Evolutionary conservation across 2,888 invertebrate species (phyloP).

Genomic region (Scaptomyza caliginosa): DNA sequence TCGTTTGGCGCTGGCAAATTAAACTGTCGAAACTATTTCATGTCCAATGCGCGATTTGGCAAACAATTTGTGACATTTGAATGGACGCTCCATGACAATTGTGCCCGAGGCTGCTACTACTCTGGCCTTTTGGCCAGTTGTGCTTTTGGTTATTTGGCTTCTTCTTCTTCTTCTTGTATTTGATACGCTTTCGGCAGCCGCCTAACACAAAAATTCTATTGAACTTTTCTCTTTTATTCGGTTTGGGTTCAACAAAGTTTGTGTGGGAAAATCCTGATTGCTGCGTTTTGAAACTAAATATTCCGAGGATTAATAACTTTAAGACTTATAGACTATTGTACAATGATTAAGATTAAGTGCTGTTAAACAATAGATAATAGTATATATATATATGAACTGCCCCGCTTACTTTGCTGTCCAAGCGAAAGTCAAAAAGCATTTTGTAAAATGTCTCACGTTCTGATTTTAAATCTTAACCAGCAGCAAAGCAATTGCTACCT

Average conservation of each 20-base stretch:
- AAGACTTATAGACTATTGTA: too few relatives aligned
- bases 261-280: constrained; percentile 56
- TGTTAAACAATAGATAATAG: constrained; percentile 51
- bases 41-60: constrained; percentile 80
- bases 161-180: constrained; percentile 21
- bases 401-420: constrained; percentile 14
- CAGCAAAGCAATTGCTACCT: constrained; percentile 76
- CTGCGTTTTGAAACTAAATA: too few relatives aligned
- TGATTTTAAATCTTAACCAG: constrained; percentile 77
- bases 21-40: constrained; percentile 83
- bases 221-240: constrained; percentile 35
- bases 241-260: constrained; percentile 29
- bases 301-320: too few relatives aligned
- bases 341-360: constrained; percentile 52
- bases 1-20: constrained; percentile 73
- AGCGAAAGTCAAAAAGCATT: constrained; percentile 70
- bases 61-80: constrained; percentile 83
- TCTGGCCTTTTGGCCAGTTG: constrained; percentile 49
- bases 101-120: constrained; percentile 41
- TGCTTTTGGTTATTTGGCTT: too few relatives aligned
- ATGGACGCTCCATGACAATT: constrained; percentile 79
- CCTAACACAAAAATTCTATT: constrained; percentile 46
- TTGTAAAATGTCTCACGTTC: constrained; percentile 74
- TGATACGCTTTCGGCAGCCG: constrained; percentile 60
- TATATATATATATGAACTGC: constrained; percentile 13